phyloP scores from a whole-genome alignment of 2,113 vertebrate genomes.

The Austrofundulus limnaeus region DNA sequence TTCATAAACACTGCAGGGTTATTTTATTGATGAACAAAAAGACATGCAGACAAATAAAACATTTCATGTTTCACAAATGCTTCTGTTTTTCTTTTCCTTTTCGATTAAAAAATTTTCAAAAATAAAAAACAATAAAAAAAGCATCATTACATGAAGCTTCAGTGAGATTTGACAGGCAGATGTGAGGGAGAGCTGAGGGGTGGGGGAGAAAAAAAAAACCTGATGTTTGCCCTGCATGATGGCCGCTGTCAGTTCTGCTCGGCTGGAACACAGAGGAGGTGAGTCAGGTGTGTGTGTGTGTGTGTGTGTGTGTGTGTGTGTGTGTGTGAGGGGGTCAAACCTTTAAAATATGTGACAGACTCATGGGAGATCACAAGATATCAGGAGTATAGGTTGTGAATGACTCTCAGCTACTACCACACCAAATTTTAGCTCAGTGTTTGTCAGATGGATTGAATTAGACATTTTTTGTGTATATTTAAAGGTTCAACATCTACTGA shows the following conservation, averaged over 20 bases:
- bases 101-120: constrained; percentile 74
- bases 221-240: constrained; percentile 40
- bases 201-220: constrained; percentile 46
- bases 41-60: constrained; percentile 85
- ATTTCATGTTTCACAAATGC: constrained; percentile 83
- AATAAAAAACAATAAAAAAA: constrained; percentile 56
- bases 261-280: constrained; percentile 18
- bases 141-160: constrained; percentile 82
- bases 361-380: too few relatives aligned
- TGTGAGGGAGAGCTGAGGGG: constrained; percentile 62
- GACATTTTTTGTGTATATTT: too few relatives aligned
- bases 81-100: constrained; percentile 67
- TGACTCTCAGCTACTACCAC: too few relatives aligned
- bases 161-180: constrained; percentile 75
- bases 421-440: too few relatives aligned
- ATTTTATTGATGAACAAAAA: constrained; percentile 81
- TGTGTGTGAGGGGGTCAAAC: too few relatives aligned
- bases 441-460: too few relatives aligned
- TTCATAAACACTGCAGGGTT: constrained; percentile 80
- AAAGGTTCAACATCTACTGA: too few relatives aligned
- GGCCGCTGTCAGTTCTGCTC: constrained; percentile 48
- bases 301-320: too few relatives aligned
- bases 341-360: too few relatives aligned
- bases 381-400: too few relatives aligned
- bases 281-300: too few relatives aligned